These are phyloP conservation scores for Tipula vernalis DNA, from an alignment of 2,888 invertebrate genomes.

Conservation along the genomic window DNA sequence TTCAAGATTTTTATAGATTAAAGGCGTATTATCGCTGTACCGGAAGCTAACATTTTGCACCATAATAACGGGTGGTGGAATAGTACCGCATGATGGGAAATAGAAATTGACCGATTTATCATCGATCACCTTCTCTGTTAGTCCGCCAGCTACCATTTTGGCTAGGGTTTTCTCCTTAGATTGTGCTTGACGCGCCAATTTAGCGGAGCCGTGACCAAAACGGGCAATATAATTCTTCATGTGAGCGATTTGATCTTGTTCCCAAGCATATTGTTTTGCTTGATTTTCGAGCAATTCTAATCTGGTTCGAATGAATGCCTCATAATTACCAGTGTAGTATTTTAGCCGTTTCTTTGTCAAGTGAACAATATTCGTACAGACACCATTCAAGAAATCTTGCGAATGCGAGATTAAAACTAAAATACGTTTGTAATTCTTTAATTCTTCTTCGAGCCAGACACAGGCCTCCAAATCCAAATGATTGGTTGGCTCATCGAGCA, in stretches of 20 bases:
- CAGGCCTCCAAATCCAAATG: constrained; percentile 98
- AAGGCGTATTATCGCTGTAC: constrained; percentile 74
- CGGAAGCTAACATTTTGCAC: constrained; percentile 95
- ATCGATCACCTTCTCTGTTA: constrained; percentile 85
- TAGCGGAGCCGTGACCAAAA: constrained; percentile 98
- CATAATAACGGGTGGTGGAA: constrained; percentile 99
- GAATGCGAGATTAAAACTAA: constrained; percentile 97
- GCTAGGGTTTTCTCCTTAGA: constrained; percentile 98
- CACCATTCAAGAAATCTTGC: constrained; percentile 97
- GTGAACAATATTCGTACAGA: constrained; percentile 93
- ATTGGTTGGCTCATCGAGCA: constrained; percentile 98
- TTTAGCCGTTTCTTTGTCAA: constrained; percentile 86
- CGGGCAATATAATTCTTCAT: constrained; percentile 99
- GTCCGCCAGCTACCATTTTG: constrained; percentile 97
- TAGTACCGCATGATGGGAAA: constrained; percentile 89
- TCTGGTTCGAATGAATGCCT: constrained; percentile 87
- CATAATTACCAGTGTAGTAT: constrained; percentile 95
- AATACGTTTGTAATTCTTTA: constrained; percentile 92
- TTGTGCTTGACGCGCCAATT: constrained; percentile 96
- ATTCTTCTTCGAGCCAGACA: constrained; percentile 98
- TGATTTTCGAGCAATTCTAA: constrained; percentile 95
- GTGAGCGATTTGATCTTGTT: constrained; percentile 96
- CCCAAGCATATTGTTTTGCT: constrained; percentile 99
- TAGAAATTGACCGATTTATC: constrained; percentile 92
- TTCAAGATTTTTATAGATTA: constrained; percentile 94